Evolutionary conservation across 2,797 vertebrate species (phyloP), one percentile per base, ranked within the genome.

Genomic region (Thripadectes ignobilis): DNA sequence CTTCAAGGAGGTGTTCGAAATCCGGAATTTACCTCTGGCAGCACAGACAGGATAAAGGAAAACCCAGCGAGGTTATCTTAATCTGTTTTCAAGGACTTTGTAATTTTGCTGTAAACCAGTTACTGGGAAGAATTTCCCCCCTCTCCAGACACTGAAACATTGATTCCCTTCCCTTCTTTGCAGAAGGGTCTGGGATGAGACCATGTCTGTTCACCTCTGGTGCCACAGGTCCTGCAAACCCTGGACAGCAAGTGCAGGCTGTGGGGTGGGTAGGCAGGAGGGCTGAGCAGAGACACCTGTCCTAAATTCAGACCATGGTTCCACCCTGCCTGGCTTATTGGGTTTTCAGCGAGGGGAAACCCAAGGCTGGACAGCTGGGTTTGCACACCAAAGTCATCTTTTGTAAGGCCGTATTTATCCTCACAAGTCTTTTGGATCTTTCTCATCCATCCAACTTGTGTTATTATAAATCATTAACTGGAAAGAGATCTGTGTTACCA

Each of bases 11-110:
- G 38, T 62, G 51, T 73, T 74, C 63, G 52, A 83, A 95, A 87
- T 69, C 73, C 91, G 49, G 55, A 84, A 88, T 92, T 88, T 90
- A 85, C 45, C 74, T 93, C 67, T 76, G 32, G 22, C 71, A 83
- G 54, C 27, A 74, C 67, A 91, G 71, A 73, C 38, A 75, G 78
- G 61, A 46, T 75, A 80, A 95, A 87, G 69, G 23, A 75, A 92
- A 39, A 5, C 15, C 52, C 24, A 29, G 51, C 36, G 65, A 93
- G 26, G 62, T 78, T 24, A 51, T 32, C 23, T 52, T 59, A 38
- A 7, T 78, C 38, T 79, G 3, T 63, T 90, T 78, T 57, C 46
- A 68, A 75, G 95, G 57, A 58, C 54, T 61, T 58, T 39, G 30
- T 80, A 30, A 7, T 73, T 94, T 93, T 91, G 18, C 36, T 71